These are phyloP conservation scores for Danio aesculapii DNA, from an alignment of 2,797 vertebrate genomes.

Conservation along the genomic window DNA sequence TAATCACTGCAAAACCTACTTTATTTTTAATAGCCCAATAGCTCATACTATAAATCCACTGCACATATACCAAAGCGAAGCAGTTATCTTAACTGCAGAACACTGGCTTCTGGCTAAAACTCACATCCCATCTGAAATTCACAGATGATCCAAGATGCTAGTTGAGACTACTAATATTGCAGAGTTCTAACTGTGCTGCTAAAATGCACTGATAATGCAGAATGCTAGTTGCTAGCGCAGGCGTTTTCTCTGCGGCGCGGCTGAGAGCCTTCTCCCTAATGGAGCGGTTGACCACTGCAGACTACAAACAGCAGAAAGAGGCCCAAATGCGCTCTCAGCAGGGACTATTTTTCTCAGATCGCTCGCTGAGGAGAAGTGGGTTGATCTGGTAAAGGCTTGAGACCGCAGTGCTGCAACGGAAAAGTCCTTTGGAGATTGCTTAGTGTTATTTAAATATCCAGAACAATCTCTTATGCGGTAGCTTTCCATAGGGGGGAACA, in stretches of 20 bases:
- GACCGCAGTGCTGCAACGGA: constrained; percentile 47
- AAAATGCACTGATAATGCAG: constrained; percentile 59
- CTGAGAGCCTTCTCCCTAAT: constrained; percentile 57
- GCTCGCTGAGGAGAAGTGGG: constrained; percentile 43
- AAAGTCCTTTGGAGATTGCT: constrained; percentile 9
- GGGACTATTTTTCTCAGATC: constrained; percentile 47
- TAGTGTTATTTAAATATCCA: background rate
- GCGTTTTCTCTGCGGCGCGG: constrained; percentile 55
- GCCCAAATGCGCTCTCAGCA: constrained; percentile 53
- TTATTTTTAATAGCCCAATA: background rate
- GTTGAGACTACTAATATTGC: constrained; percentile 48
- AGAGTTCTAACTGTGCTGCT: constrained; percentile 43
- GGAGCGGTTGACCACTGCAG: constrained; percentile 59
- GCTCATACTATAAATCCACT: background rate
- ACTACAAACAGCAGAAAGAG: constrained; percentile 42
- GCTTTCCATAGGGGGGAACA: background rate
- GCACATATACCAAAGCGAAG: background rate
- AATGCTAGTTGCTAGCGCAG: constrained; percentile 59
- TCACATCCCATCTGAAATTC: constrained; percentile 12
- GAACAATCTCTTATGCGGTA: background rate
- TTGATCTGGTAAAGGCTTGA: constrained; percentile 57
- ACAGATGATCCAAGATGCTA: constrained; percentile 27
- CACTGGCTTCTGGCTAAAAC: background rate
- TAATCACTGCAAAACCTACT: too few species aligned
- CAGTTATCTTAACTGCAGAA: constrained; percentile 14